Evolutionary conservation across 1,140 invertebrate species (phyloP).

Genomic region (Eciton burchellii): DNA sequence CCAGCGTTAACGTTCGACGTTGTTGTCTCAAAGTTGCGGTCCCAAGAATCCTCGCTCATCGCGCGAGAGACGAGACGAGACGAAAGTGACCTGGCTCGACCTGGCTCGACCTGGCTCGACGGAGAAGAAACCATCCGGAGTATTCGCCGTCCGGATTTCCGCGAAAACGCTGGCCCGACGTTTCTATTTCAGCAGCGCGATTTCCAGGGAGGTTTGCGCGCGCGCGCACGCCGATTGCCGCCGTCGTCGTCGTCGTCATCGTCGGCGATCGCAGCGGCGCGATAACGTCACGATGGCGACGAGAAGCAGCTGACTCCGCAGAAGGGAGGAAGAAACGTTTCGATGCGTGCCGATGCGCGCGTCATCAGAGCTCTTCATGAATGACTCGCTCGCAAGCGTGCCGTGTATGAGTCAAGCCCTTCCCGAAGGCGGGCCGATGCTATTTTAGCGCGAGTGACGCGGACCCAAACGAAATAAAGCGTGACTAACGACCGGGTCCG

Average conservation of each 20-base stretch:
- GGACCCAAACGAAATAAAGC: conserved; percentile 62
- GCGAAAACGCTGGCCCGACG: conserved; percentile 35
- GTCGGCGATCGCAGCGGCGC: neutral
- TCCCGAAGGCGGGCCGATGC: conserved; percentile 65
- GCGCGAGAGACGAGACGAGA: too few species aligned
- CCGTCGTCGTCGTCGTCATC: neutral
- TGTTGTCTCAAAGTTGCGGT: too few species aligned
- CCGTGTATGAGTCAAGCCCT: conserved; percentile 64
- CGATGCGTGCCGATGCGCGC: conserved; percentile 53
- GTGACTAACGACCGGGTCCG: conserved; percentile 63
- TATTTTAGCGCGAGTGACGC: conserved; percentile 63
- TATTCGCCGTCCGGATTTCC: conserved; percentile 26
- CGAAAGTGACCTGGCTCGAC: too few species aligned
- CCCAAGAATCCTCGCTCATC: too few species aligned
- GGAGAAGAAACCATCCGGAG: conserved; percentile 32
- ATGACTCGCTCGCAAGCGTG: conserved; percentile 65
- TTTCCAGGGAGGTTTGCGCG: conserved; percentile 10
- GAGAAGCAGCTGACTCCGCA: conserved; percentile 47
- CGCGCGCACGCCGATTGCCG: neutral
- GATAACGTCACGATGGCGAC: conserved; percentile 46
- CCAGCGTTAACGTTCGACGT: too few species aligned
- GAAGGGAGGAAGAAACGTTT: conserved; percentile 66
- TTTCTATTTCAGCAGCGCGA: conserved; percentile 49
- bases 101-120: neutral
- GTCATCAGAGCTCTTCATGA: conserved; percentile 61